Base-by-base conservation (phyloP, 2,113 vertebrate genomes). In the Macquaria ambigua region DNA sequence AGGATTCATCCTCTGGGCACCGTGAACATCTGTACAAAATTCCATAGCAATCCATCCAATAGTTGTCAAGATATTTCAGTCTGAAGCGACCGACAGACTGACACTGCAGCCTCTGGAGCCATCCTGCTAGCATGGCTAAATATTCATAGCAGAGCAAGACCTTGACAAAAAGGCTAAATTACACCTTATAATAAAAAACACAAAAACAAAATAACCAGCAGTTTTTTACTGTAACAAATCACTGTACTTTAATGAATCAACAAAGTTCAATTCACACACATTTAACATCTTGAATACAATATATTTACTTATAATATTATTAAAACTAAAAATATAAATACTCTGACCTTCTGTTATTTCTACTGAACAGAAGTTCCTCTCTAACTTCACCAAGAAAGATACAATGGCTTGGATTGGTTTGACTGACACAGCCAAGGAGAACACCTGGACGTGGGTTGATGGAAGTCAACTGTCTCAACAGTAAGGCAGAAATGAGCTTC, bases 381-480 rank as follows among this genome's bases (percentile, higher is more conserved):
- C 34, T 15, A 23, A 11, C 2, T 39, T 74, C 18, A 68, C 14
- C 1, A 18, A 20, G 0, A 0, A 0, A 0, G 0, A 18, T 20
- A 37, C 5, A 0, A 1, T 2, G 6, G 58, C 41, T 46, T 93
- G 92, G 92, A 94, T 94, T 64, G 93, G 93, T 68, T 62, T 93
- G 59, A 87, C 5, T 43, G 84, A 90, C 61, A 16, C 0, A 8
- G 62, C 28, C 20, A 2, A 1, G 1, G 91, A 93, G 11, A 78
- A 46, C 0, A 79, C 23, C 48, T 93, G 90, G 90, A 76, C 63
- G 79, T 94, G 93, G 93, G 77, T 87, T 3, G 79, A 93, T 72
- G 87, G 74, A 52, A 55, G 64, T 61, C 41, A 53, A 46, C 15
- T 76, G 41, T 74, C 71, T 31, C 25, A 20, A 6, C 3, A 4